Evolutionary conservation across 37 sponge, comb jelly and placozoan species (phyloP).

Genomic region (Bolinopsis microptera): DNA sequence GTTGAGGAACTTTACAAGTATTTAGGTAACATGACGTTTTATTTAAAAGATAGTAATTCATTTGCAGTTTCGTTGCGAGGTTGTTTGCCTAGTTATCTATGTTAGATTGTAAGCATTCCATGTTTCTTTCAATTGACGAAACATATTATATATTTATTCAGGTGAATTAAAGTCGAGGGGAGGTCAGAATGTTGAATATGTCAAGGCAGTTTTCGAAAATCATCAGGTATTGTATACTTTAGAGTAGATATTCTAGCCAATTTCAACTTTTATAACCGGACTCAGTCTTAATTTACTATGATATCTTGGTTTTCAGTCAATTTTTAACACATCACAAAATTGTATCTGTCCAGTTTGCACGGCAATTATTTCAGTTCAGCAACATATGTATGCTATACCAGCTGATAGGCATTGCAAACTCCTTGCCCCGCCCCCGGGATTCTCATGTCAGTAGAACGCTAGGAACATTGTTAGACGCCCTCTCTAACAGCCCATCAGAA

Average conservation of each 20-base stretch:
- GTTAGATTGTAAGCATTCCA: no score
- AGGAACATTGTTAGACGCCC: slow-evolving; percentile 10
- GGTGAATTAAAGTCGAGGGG: slow-evolving; percentile 49
- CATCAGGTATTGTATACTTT: no score
- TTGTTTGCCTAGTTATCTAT: no score
- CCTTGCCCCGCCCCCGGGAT: slow-evolving; percentile 42
- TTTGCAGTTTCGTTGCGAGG: no score
- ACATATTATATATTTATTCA: no score
- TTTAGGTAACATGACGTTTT: background rate
- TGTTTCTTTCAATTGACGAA: no score
- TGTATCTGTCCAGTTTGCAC: no score
- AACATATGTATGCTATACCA: slow-evolving; percentile 17
- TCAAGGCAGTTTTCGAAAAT: slow-evolving; percentile 48
- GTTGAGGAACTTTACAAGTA: slow-evolving; percentile 46
- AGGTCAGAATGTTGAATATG: slow-evolving; percentile 62
- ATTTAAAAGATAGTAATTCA: background rate
- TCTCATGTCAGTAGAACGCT: slow-evolving; percentile 44
- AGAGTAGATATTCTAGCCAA: no score
- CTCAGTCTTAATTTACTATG: no score
- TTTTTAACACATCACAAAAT: no score
- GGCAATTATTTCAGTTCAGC: slow-evolving; percentile 55
- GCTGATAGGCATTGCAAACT: slow-evolving; percentile 58
- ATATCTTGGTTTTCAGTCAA: no score
- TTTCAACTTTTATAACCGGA: no score
- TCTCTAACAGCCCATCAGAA: slow-evolving; percentile 27